A percentile compares a stretch with the other conserved stretches of the same genome.
Conservation (phyloP, 2,888 invertebrate species). For the Mamestra brassicae region DNA sequence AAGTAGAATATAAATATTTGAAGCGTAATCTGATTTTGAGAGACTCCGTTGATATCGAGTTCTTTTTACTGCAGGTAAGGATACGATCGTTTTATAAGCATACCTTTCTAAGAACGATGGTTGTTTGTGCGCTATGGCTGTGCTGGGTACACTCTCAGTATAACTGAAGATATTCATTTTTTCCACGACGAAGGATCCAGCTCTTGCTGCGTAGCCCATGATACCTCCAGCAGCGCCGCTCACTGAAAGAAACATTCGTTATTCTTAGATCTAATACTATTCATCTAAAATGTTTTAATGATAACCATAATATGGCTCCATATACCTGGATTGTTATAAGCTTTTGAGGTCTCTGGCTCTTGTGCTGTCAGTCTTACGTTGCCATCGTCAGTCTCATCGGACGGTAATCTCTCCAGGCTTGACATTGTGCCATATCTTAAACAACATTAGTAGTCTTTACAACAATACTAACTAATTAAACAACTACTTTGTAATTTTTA, state of each 20-base stretch:
- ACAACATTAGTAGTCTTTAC: constrained; percentile 62
- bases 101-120: constrained; percentile 89
- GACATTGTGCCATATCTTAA: constrained; percentile 93
- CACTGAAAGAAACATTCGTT: constrained; percentile 60
- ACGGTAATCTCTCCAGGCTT: constrained; percentile 93
- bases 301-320: too few species aligned
- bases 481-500: constrained; percentile 37
- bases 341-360: constrained; percentile 81
- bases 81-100: constrained; percentile 21
- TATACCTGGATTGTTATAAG: constrained; percentile 79
- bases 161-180: constrained; percentile 93
- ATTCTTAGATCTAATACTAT: too few species aligned
- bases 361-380: constrained; percentile 86
- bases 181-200: constrained; percentile 95
- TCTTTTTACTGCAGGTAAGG: too few species aligned
- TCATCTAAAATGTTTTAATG: neutral
- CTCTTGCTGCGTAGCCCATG: constrained; percentile 95
- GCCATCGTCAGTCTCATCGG: constrained; percentile 91
- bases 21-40: too few species aligned
- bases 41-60: too few species aligned
- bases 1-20: too few species aligned
- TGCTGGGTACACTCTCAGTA: constrained; percentile 86
- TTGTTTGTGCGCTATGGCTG: constrained; percentile 86
- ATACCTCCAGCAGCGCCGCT: constrained; percentile 88
- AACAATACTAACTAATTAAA: constrained; percentile 45